phyloP scores from a whole-genome alignment of 2,888 invertebrate species.

The Ophion ventricosus region DNA sequence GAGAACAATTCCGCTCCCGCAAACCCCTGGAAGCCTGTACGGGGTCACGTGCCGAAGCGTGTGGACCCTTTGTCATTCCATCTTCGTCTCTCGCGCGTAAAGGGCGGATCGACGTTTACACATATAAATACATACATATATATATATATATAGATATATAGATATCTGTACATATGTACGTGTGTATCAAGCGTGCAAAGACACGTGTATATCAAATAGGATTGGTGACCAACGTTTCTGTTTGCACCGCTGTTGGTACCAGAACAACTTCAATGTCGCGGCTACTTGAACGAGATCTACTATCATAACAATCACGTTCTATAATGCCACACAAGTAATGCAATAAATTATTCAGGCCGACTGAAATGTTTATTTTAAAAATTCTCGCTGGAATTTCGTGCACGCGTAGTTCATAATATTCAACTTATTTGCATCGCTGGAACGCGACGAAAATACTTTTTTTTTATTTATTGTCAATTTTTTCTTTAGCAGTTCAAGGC shows the following conservation, averaged over 20 bases:
- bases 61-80: conserved; percentile 69
- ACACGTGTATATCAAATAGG: conserved; percentile 81
- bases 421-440: no score
- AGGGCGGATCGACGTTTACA: conserved; percentile 69
- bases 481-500: no score
- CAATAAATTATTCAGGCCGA: neutral
- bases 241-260: conserved; percentile 70
- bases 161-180: conserved; percentile 16
- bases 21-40: conserved; percentile 67
- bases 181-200: conserved; percentile 74
- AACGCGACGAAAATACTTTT: no score
- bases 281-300: conserved; percentile 47
- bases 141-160: neutral
- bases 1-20: conserved; percentile 48
- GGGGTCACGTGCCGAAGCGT: conserved; percentile 75
- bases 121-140: neutral
- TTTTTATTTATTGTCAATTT: no score
- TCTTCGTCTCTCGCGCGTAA: conserved; percentile 62
- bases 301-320: conserved; percentile 31
- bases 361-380: neutral
- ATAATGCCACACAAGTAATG: neutral
- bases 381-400: neutral
- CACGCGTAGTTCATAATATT: neutral
- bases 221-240: conserved; percentile 77
- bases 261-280: conserved; percentile 46